Conservation (phyloP, 2,888 invertebrate genomes). For the Metacarcinus magister region DNA sequence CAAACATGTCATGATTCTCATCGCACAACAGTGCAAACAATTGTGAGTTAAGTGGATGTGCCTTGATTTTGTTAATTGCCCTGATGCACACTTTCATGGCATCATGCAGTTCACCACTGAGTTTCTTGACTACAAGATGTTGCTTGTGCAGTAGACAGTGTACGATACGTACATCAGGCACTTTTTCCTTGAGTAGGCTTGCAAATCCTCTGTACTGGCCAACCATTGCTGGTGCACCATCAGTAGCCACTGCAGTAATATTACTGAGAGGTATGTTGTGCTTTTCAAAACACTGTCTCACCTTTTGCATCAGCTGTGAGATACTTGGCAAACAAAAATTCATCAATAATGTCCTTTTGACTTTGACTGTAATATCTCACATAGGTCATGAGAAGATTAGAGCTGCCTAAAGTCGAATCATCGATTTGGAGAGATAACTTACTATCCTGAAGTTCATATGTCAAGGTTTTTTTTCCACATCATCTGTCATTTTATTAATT, state of each 20-base stretch:
- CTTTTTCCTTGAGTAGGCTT: not conserved
- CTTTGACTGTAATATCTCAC: slow-evolving; percentile 61
- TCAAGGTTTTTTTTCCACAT: slow-evolving; percentile 63
- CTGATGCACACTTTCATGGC: too few relatives aligned
- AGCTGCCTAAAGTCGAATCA: not conserved
- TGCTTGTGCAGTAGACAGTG: slow-evolving; percentile 41
- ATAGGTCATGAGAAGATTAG: slow-evolving; percentile 71
- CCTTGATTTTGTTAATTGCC: too few relatives aligned
- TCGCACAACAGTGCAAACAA: too few relatives aligned
- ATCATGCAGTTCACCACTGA: slow-evolving; percentile 46
- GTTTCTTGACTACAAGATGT: slow-evolving; percentile 52
- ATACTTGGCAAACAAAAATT: too few relatives aligned
- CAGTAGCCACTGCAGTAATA: too few relatives aligned
- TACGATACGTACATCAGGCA: slow-evolving; percentile 46
- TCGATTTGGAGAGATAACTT: too few relatives aligned
- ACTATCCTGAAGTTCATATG: not conserved
- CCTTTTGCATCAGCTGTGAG: slow-evolving; percentile 71
- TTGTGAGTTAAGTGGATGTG: too few relatives aligned
- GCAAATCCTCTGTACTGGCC: too few relatives aligned
- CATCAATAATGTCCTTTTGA: too few relatives aligned
- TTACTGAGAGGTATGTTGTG: too few relatives aligned
- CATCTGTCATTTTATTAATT: slow-evolving; percentile 63
- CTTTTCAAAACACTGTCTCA: slow-evolving; percentile 59
- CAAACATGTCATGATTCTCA: too few relatives aligned
- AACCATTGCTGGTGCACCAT: too few relatives aligned